Base-by-base conservation (phyloP, 2,113 vertebrate species). In the Cyanoderma ruficeps region DNA sequence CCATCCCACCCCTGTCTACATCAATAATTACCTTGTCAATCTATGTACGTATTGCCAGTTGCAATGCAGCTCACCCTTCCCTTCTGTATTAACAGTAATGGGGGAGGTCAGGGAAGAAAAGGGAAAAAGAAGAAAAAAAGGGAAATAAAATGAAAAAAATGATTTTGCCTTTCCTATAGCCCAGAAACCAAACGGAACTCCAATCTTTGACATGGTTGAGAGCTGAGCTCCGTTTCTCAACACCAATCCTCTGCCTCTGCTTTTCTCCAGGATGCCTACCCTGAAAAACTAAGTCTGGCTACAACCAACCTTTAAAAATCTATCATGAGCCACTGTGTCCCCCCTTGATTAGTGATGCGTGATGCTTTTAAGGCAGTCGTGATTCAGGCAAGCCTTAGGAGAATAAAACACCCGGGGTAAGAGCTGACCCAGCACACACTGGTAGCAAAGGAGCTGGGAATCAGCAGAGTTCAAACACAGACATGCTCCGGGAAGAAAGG, bases 371-470 rank as follows among this genome's bases (percentile, higher is more conserved):
- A 56, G 83, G 60, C 80, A 56, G 44, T 7, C 68, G 35, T 78
- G 83, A 94, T 79, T 87, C 69, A 89, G 77, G 31, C 42, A 67
- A 67, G 44, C 49, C 76, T 64, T 21, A 5, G 18, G 91, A 91
- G 89, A 81, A 92, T 49, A 60, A 74, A 92, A 31, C 69, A 47
- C 37, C 41, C 39, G 7, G 60, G 63, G 79, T 75, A 78, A 83
- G 42, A 91, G 91, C 91, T 89, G 94, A 83, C 39, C 83, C 93
- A 87, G 89, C 76, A 64, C 60, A 60, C 52, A 25, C 52, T 47
- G 86, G 83, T 14, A 63, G 69, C 39, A 35, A 9, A 6, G 10
- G 15, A 61, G 80, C 89, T 89, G 87, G 89, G 83, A 89, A 93
- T 47, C 33, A 60, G 89, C 1, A 0, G 87, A 96, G 71, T 59